These are phyloP conservation scores for Catalaphyllia jardinei DNA, from an alignment of 64 coral and sea anemone species.

Conservation along the genomic window DNA sequence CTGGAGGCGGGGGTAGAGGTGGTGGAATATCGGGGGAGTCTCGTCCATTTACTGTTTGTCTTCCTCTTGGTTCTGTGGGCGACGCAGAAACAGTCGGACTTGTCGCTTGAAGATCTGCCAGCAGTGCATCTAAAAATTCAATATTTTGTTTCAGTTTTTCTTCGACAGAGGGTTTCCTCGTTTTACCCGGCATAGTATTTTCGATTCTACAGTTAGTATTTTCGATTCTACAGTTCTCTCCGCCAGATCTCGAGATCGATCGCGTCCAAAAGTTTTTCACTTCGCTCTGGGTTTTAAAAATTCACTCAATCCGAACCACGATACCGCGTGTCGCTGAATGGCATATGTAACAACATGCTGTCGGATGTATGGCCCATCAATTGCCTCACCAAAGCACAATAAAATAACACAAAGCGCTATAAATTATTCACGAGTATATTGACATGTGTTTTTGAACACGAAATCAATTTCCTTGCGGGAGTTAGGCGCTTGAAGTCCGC, in stretches of 20 bases:
- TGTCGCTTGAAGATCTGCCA: slow-evolving; percentile 95
- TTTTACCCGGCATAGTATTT: slow-evolving; percentile 83
- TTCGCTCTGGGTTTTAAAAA: not conserved
- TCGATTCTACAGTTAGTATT: not conserved
- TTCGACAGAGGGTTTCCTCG: slow-evolving; percentile 71
- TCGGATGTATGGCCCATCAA: slow-evolving; percentile 10
- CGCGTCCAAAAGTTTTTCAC: not conserved
- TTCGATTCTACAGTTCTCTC: not conserved
- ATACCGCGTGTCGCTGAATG: slow-evolving; percentile 36
- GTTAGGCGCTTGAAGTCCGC: not conserved
- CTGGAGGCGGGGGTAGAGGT: slow-evolving; percentile 83
- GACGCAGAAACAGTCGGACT: slow-evolving; percentile 59
- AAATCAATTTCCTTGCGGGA: not conserved
- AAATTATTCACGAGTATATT: slow-evolving; percentile 47
- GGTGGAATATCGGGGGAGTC: slow-evolving; percentile 73
- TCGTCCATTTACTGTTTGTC: slow-evolving; percentile 58
- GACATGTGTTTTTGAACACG: slow-evolving; percentile 41
- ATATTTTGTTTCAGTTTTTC: slow-evolving; percentile 98
- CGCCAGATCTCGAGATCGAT: not conserved
- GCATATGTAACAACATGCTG: slow-evolving; percentile 19
- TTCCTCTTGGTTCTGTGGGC: slow-evolving; percentile 14
- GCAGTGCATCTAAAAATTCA: slow-evolving; percentile 99
- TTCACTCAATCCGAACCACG: not conserved
- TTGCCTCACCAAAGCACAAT: slow-evolving; percentile 41
- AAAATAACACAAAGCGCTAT: slow-evolving; percentile 44